These are phyloP conservation scores for Pygmarrhopalites habei DNA, from an alignment of 1,140 invertebrate genomes.

Conservation along the genomic window DNA sequence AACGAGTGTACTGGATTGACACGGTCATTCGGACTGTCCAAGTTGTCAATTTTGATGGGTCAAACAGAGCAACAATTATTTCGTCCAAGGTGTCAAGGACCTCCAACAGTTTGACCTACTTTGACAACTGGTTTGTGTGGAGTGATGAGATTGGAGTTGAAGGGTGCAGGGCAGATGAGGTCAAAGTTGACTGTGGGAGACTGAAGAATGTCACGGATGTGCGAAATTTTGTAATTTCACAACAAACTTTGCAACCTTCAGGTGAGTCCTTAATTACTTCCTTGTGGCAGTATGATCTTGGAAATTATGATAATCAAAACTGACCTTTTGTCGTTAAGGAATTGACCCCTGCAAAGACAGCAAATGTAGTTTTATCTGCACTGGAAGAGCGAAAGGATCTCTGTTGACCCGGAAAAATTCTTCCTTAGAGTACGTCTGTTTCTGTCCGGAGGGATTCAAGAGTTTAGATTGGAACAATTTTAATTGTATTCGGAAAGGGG, in stretches of 20 bases:
- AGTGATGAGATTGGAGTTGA: slow-evolving; percentile 3
- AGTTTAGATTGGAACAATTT: background rate
- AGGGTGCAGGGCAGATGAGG: slow-evolving; percentile 5
- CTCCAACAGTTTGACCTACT: slow-evolving; percentile 1
- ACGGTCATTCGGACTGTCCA: background rate
- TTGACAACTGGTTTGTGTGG: slow-evolving; percentile 23
- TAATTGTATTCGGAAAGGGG: no score
- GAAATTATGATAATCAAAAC: background rate
- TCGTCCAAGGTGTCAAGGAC: background rate
- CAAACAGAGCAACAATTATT: slow-evolving; percentile 8
- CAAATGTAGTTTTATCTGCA: slow-evolving; percentile 12
- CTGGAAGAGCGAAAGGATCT: background rate
- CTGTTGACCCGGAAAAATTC: background rate
- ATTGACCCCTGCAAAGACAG: slow-evolving; percentile 5
- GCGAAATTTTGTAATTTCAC: background rate
- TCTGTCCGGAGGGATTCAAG: slow-evolving; percentile 2
- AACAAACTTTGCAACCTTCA: slow-evolving; percentile 20
- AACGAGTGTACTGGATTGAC: slow-evolving; percentile 15
- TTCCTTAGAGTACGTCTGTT: slow-evolving; percentile 5
- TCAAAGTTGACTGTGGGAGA: background rate
- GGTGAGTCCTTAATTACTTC: slow-evolving; percentile 2
- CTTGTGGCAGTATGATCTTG: background rate
- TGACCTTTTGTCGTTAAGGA: background rate
- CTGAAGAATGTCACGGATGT: background rate
- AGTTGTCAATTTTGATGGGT: slow-evolving; percentile 21